Conservation (phyloP, 2,888 invertebrate genomes). For the Masnerella sp. region DNA sequence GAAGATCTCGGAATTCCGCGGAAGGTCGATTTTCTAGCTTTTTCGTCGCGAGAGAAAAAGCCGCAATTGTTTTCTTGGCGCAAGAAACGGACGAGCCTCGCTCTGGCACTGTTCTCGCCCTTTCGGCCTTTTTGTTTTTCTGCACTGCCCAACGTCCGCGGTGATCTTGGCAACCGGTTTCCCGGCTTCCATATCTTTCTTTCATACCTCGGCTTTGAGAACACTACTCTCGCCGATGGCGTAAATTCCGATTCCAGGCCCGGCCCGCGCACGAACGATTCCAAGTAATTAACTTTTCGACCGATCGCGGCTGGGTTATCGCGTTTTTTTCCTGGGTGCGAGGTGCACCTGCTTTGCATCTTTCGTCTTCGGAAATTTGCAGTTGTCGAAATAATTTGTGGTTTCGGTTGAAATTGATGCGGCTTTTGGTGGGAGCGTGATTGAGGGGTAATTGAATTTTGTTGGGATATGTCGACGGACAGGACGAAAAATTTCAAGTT, state of each 20-base stretch:
- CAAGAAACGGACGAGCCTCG: slow-evolving; percentile 30
- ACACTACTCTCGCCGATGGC: slow-evolving; percentile 56
- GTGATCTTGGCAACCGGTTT: slow-evolving; percentile 61
- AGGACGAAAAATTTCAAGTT: no score
- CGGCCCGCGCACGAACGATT: slow-evolving; percentile 35
- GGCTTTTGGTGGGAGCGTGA: no score
- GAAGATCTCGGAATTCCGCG: no score
- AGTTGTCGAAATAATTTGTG: no score
- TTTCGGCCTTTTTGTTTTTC: slow-evolving; percentile 58
- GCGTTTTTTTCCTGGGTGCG: no score
- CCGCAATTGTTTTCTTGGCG: slow-evolving; percentile 38
- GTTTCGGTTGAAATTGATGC: no score
- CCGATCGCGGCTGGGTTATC: no score
- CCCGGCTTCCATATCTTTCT: slow-evolving; percentile 55
- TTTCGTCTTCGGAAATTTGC: no score
- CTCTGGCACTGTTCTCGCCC: slow-evolving; percentile 54
- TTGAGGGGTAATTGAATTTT: no score
- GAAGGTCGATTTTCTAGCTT: no score
- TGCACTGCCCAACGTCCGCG: slow-evolving; percentile 54
- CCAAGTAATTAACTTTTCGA: slow-evolving; percentile 45
- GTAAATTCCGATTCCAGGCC: slow-evolving; percentile 59
- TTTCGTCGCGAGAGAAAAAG: slow-evolving; percentile 23
- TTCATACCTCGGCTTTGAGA: slow-evolving; percentile 53
- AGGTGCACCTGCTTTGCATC: no score
- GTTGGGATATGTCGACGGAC: no score